Base-by-base conservation (phyloP, 2,797 vertebrate species). In the Meriones psammophilus region DNA sequence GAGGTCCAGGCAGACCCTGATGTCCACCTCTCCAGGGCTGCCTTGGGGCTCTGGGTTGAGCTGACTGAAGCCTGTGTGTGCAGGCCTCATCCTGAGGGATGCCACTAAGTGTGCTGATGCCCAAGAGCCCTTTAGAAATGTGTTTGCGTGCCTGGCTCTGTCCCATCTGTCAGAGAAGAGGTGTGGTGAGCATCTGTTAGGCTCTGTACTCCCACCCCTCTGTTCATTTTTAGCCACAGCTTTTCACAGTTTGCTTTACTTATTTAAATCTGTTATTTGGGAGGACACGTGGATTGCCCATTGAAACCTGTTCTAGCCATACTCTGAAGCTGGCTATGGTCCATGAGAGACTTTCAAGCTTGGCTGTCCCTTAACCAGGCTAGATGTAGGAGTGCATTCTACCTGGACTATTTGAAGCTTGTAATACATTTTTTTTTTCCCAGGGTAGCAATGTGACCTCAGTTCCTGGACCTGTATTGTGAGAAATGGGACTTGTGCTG, bases 191-290 rank as follows among this genome's bases (percentile, higher is more conserved):
- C 96, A 89, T 96, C 97, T 96, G 96, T 60, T 83, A 64, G 62
- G 54, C 26, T 89, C 74, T 69, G 24, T 30, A 74, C 80, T 91
- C 58, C 88, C 42, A 10, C 30, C 69, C 68, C 39, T 56, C 36
- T 24, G 60, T 92, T 94, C 95, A 54, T 96, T 97, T 96, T 97
- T 97, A 96, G 87, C 93, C 64, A 88, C 69, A 39, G 81, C 79
- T 93, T 94, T 96, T 97, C 96, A 96, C 92, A 96, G 95, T 95
- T 97, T 97, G 95, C 90, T 42, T 94, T 97, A 89, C 89, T 95
- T 97, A 97, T 96, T 97, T 96, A 96, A 96, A 87, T 93, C 73
- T 95, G 93, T 90, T 97, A 88, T 93, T 97, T 95, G n/a, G 94
- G 94, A 96, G 80, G 84, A 79, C 84, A 74, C 20, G 10, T 68